Evolutionary conservation across 2,113 vertebrate species (phyloP), one percentile per base, ranked within the genome.

Genomic region (Prunella fulvescens): DNA sequence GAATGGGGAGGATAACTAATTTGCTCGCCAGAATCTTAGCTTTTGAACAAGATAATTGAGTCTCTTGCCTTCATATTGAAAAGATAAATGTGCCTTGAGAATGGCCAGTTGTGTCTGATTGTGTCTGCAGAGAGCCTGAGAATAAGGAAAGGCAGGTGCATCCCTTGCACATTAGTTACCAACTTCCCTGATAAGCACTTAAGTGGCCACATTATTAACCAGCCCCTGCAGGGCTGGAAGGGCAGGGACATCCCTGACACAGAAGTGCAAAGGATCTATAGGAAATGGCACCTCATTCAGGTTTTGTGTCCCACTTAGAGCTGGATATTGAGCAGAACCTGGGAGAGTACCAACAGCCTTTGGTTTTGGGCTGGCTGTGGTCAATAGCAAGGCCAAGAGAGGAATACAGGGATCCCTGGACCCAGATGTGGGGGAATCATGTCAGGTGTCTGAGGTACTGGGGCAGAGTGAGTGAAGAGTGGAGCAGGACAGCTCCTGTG

Each of bases 11-110:
- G 71, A 81, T 92, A 94, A 88, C 93, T 94, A 90, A 96, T 93
- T 96, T 91, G 45, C 74, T 95, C 10, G 0, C 53, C 45, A 91
- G 93, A 89, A 91, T 88, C 81, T 86, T 83, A 92, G 81, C 72
- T 77, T 93, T 83, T 65, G 72, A 92, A 83, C 80, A 92, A 93
- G 40, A 85, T 91, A 88, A 87, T 92, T 81, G 69, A 94, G 62
- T 88, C 81, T 74, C 58, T 76, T 95, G 69, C 92, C 74, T 96
- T 95, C 92, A 89, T 90, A 91, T 90, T 91, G 67, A 81, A 86
- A 94, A 95, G 93, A 96, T 91, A 95, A 97, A 97, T 96, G 95
- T 95, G 74, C 71, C 90, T 94, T 60, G 73, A 93, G 82, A 90
- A 77, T 76, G 83, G 91, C 82, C 90, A 92, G 76, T 95, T 93